Conservation (phyloP, 1,140 invertebrate genomes). For the Aphelenchoides besseyi region DNA sequence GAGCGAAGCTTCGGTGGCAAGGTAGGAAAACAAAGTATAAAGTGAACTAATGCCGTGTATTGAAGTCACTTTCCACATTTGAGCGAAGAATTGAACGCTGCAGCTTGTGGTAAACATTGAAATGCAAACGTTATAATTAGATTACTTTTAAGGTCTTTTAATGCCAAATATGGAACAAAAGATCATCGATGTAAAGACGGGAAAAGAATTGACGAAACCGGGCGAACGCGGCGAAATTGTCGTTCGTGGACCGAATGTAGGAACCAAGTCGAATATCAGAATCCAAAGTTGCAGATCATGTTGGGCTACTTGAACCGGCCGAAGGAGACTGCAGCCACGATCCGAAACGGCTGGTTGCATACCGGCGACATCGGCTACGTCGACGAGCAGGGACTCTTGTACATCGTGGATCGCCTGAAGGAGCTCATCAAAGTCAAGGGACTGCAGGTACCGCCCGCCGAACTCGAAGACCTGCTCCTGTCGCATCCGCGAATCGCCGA, state of each 20-base stretch:
- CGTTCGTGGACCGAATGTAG: slow-evolving; percentile 26
- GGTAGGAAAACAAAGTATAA: neutral
- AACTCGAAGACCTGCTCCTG: slow-evolving; percentile 77
- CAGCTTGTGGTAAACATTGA: slow-evolving; percentile 16
- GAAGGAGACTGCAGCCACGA: slow-evolving; percentile 65
- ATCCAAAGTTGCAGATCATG: slow-evolving; percentile 19
- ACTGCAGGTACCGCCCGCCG: slow-evolving; percentile 77
- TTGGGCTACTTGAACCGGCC: slow-evolving; percentile 36
- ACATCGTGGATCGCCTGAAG: slow-evolving; percentile 78
- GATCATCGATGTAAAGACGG: slow-evolving; percentile 22
- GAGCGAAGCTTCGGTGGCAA: slow-evolving; percentile 21
- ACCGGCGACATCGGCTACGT: slow-evolving; percentile 78
- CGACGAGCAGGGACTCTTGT: slow-evolving; percentile 70
- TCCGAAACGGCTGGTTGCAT: slow-evolving; percentile 75
- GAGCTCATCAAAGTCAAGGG: slow-evolving; percentile 86
- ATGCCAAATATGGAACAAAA: slow-evolving; percentile 25
- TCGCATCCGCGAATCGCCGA: slow-evolving; percentile 73
- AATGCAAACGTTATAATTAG: no score
- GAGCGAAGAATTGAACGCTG: neutral
- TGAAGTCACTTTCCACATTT: slow-evolving; percentile 25
- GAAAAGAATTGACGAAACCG: slow-evolving; percentile 1
- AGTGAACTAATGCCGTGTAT: neutral
- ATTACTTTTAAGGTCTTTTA: no score
- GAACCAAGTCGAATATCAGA: neutral
- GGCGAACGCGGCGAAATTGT: slow-evolving; percentile 12